Base-by-base conservation (phyloP, 2,113 vertebrate genomes). In the Odobenus rosmarus region DNA sequence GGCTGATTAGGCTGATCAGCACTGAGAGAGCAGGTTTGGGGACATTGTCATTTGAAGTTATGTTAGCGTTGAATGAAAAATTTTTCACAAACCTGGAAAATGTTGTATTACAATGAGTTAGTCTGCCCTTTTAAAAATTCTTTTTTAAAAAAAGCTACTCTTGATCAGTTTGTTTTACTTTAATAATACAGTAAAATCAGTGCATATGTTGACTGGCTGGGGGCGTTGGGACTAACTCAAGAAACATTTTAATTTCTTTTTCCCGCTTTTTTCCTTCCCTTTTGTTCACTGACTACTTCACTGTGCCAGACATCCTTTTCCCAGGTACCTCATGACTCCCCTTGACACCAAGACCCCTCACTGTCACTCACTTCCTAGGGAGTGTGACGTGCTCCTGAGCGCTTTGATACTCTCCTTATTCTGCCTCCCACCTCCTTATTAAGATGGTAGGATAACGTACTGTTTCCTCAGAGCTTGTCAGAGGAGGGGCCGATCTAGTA, bases 131-230 rank as follows among this genome's bases (percentile, higher is more conserved):
- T 79, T 6, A 26, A 18, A 26, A 28, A 46, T 77, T 83, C 9
- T 79, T 82, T 93, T 82, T 39, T 31, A 10, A 10, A 28, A 55
- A 76, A 28, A 69, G 64, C 12, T 23, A 24, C 7, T 74, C 26
- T 49, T 72, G 46, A 72, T 83, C 46, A 64, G 26, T 67, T 95
- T 74, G 19, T 76, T 97, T 96, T 80, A 71, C 55, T 79, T 95
- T 61, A 71, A 92, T 61, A 71, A 57, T 74, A 84, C 55, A 71
- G 74, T 51, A 74, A 94, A 94, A 39, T 23, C 31, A 80, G 9
- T 39, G 42, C 31, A 51, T 62, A 23, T 74, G 26, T 72, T 96
- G 93, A 92, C 21, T 93, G 28, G 23, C 71, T 85, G 21, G 21
- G 23, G 79, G 16, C 64, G 51, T 18, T 77, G 53, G 33, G 28